Evolutionary conservation across 2,797 vertebrate genomes (phyloP), one percentile per base, ranked within the genome.

Genomic region (Bryconaethiops microstoma): DNA sequence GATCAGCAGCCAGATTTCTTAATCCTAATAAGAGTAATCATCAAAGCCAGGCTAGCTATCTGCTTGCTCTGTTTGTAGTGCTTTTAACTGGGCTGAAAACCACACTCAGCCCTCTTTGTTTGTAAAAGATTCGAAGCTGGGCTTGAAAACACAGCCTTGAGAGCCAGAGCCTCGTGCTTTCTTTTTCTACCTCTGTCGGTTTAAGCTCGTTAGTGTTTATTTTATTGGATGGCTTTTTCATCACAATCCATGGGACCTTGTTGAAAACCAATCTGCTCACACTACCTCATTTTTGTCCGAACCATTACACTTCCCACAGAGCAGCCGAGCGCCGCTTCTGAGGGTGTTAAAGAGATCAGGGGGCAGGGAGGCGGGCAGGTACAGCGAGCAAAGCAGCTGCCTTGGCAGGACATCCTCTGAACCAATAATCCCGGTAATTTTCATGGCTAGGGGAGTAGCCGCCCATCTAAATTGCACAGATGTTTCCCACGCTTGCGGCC

Each of bases 401-500:
- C 63, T 77, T 87, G 81, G 84, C 78, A 85, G 82, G 84, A 81
- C 78, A 73, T 81, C 71, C 77, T 85, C 77, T 70, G 84, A 84
- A 87, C 77, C 86, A 84, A 83, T 86, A 86, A 86, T 88, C 84
- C 83, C 1, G 40, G 77, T 82, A 75, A 85, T 83, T 87, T 87
- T 78, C 74, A 52, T 77, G 77, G 82, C 82, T 83, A 52, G 52
- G 23, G 79, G 74, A 74, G 82, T 45, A 81, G 77, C 79, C 68
- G 57, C 72, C 80, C 72, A 81, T 86, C 82, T 74, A 76, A 87
- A 80, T 77, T 72, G 81, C 76, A 70, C 82, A 84, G 83, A 84
- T 84, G 84, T 89, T 87, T 89, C 88, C 85, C 88, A 89, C 85
- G 83, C 85, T 84, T 62, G 67, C 12, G 68, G 70, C 60, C 69